Base-by-base conservation (phyloP, 2,797 vertebrate species). In the Spea hammondii region DNA sequence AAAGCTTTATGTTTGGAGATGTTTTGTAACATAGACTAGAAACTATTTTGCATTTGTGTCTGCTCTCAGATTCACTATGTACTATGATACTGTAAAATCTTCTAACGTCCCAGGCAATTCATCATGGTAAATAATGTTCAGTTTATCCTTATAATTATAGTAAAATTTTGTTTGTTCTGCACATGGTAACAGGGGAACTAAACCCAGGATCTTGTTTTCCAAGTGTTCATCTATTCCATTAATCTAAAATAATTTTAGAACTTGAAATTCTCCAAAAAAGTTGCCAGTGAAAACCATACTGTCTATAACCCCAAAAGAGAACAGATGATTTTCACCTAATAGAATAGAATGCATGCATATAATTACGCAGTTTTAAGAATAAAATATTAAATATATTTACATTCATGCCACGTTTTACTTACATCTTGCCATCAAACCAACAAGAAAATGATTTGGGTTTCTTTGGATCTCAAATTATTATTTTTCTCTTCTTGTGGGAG, bases 41-140 rank as follows among this genome's bases (percentile, higher is more conserved):
- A 80, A 59, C 72, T 75, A 75, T 80, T 69, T 75, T 80, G 78
- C 78, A 80, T 80, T 70, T 70, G 78, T 65, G 57, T 65, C 66
- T 75, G 70, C 67, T 75, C 78, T 70, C 62, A 75, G 66, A 71
- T 51, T 70, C 46, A 48, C 68, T 80, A 62, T 32, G 74, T 72
- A 71, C 64, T 76, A 72, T 68, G 68, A 80, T 80, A 65, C 68
- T 48, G 73, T 80, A 62, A 76, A 80, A 51, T 80, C 79, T 76
- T 75, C 74, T 80, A 80, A 80, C 76, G 79, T 80, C 79, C 74
- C 47, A 72, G 68, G 79, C 76, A 70, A 80, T 80, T 80, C 70
- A 80, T 80, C 74, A 80, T 75, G 46, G 51, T 80, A 80, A 80
- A 80, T 71, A 80, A 76, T 80, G 73, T 72, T 51, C 79, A 65